Base-by-base conservation (phyloP, 1,140 invertebrate genomes). In the Bombus pyrosoma region DNA sequence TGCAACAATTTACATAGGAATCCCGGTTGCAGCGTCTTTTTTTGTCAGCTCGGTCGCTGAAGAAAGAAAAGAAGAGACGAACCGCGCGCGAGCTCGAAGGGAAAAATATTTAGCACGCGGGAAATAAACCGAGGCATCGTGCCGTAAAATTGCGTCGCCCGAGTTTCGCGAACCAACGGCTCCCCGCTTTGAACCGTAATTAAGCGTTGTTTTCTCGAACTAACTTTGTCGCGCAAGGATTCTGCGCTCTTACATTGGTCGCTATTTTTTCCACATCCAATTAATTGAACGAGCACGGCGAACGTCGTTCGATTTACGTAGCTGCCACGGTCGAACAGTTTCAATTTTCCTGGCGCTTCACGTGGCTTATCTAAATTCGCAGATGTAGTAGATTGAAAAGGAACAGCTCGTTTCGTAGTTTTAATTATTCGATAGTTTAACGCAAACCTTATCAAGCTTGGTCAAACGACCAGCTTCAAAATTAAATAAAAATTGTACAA, bases 111-210 rank as follows among this genome's bases (percentile, higher is more conserved):
- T 80, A 72, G 64, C 68, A 39, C 76, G 15, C 15, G 77, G 37
- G 57, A 57, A 83, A 83, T 64, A 80, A 72, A 53, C 28, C 76
- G 41, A 18, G 39, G 53, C 76, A 53, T 77, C 81, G 53, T 39
- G 25, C 25, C 83, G 83, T 62, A 66, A 83, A 83, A 83, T 83
- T 83, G 47, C 81, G 53, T 83, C 64, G 75, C 43, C 76, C 34
- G 59, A 66, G 81, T 77, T 83, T 83, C n/a, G 62, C 37, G 73
- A 83, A 76, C 43, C 72, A 47, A 53, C 47, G 47, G 47, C 47
- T 22, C 0, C 47, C n/a, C 62, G 28, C 68, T 73, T 81, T 73
- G 6, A 72, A 32, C 34, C 79, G 32, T 47, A 76, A 74, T 82
- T 74, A 72, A 72, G 68, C 79, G 47, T 47, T 41, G 28, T 34